phyloP scores from a whole-genome alignment of 2,797 vertebrate genomes.

The Artibeus jamaicensis region DNA sequence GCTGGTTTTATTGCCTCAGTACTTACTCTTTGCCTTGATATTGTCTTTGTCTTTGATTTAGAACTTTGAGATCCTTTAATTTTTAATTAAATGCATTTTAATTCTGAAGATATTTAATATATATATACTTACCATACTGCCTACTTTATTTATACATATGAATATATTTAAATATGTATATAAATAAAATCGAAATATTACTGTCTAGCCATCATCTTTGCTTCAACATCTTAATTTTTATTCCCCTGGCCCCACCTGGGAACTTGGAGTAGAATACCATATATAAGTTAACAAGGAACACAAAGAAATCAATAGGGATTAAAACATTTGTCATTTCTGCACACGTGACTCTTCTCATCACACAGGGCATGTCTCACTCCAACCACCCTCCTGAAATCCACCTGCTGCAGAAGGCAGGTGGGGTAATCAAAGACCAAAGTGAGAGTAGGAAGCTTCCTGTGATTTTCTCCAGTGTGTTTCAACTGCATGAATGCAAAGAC shows the following conservation, averaged over 20 bases:
- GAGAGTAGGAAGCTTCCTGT: neutral
- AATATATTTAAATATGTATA: neutral
- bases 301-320: neutral
- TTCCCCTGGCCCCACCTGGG: rapidly evolving
- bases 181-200: neutral
- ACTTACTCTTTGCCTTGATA: neutral
- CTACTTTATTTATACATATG: neutral
- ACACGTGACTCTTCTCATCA: rapidly evolving
- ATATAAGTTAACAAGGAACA: neutral
- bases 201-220: neutral
- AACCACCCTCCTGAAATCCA: neutral
- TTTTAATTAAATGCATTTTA: neutral
- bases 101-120: neutral
- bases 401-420: neutral
- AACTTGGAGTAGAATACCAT: neutral
- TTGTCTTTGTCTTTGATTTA: neutral
- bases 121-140: neutral
- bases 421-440: neutral
- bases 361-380: rapidly evolving
- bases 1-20: neutral
- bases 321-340: neutral
- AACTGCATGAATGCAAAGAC: neutral
- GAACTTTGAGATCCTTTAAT: neutral
- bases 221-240: neutral
- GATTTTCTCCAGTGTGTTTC: neutral